Evolutionary conservation across 2,113 vertebrate genomes (phyloP).

Genomic region (Thinocorus orbignyianus): DNA sequence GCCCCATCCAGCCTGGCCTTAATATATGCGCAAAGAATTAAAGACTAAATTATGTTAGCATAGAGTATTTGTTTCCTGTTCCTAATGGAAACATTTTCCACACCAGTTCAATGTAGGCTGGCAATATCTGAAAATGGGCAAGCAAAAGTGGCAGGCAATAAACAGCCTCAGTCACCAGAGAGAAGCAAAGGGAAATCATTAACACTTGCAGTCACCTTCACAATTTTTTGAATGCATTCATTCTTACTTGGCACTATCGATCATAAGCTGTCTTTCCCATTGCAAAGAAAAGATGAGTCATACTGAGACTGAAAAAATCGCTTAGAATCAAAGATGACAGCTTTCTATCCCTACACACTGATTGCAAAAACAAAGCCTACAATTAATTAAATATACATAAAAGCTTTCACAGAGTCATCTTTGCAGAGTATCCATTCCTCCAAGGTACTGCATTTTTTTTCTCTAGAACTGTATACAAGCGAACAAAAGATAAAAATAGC

Average conservation of each 20-base stretch:
- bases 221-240: not conserved
- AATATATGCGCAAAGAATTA: not conserved
- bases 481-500: not conserved
- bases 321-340: not conserved
- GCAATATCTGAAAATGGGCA: not conserved
- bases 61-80: not conserved
- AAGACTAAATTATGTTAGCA: not conserved
- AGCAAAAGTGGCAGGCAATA: not conserved
- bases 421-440: not conserved
- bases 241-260: not conserved
- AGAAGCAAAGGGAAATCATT: not conserved
- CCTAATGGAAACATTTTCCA: conserved; percentile 15
- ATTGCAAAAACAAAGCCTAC: not conserved
- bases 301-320: not conserved
- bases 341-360: not conserved
- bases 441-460: not conserved
- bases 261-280: not conserved
- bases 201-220: not conserved
- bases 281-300: not conserved
- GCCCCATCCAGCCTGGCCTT: too few species aligned
- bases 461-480: not conserved
- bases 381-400: not conserved
- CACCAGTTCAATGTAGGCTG: not conserved
- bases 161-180: not conserved
- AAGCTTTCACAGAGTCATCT: not conserved